Evolutionary conservation across 2,888 invertebrate species (phyloP), one percentile per base, ranked within the genome.

Genomic region (Carabus problematicus): DNA sequence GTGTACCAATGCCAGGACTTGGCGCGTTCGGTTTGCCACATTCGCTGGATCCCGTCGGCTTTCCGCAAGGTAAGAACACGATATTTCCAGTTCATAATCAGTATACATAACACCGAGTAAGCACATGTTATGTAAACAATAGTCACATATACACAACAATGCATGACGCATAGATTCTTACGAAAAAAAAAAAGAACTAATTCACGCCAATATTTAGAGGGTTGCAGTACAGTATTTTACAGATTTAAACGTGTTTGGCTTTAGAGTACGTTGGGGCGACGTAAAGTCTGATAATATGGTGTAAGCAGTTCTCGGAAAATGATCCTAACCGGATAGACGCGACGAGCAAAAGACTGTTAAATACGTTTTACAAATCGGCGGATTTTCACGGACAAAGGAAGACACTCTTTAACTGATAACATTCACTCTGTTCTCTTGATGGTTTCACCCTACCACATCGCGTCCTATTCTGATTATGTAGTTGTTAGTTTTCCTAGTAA

Each of bases 31-130:
- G 78, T 3, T 72, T 81, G 9, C 74, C 78, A 2, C 81, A 81
- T 70, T 74, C 78, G n/a, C 70, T 80, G 72, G 80, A 80, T 14
- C 75, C 79, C n/a, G 78, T 79, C 9, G 76, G 78, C 2, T 81
- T 78, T 71, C 77, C 79, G 64, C 81, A 79, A 80, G 82, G 81
- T 82, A 80, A 79, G 74, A 55, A 55, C 8, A 43, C 2, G 3
- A 43, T 43, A 43, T 43, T 43, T 43, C 7, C n/a, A n/a, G n/a
- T n/a, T n/a, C n/a, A n/a, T n/a, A n/a, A n/a, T n/a, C n/a, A n/a
- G n/a, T n/a, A n/a, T n/a, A n/a, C n/a, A n/a, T n/a, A n/a, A n/a
- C n/a, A n/a, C n/a, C n/a, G n/a, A n/a, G n/a, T n/a, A n/a, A n/a
- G n/a, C n/a, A n/a, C n/a, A n/a, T n/a, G n/a, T n/a, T n/a, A n/a